A percentile compares a stretch with the other conserved stretches of the same genome.
phyloP scores from a whole-genome alignment of 2,113 vertebrate species.

The Scartelaos histophorus region DNA sequence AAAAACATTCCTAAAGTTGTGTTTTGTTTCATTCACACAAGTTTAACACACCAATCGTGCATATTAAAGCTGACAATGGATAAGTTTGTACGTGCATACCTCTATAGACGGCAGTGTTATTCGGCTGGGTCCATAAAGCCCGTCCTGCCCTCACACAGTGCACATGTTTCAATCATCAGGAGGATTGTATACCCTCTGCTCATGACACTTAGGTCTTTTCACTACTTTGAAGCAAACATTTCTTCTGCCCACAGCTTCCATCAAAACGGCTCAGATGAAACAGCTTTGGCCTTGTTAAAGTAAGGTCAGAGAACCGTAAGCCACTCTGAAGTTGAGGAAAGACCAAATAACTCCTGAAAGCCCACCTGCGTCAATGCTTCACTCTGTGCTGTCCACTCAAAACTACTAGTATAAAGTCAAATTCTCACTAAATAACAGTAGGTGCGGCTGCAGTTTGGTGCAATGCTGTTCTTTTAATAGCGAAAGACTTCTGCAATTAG shows the following conservation, averaged over 20 bases:
- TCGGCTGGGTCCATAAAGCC: slow-evolving; percentile 49
- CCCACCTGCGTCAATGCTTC: slow-evolving; percentile 57
- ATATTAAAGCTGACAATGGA: no score
- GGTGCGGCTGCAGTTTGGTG: background rate
- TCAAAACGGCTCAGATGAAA: slow-evolving; percentile 47
- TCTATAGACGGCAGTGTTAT: background rate
- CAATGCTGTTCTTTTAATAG: background rate
- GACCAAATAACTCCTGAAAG: slow-evolving; percentile 33
- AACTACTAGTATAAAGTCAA: background rate
- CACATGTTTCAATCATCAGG: slow-evolving; percentile 74
- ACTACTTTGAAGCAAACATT: slow-evolving; percentile 52
- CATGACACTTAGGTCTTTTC: slow-evolving; percentile 43
- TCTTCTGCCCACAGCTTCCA: slow-evolving; percentile 21
- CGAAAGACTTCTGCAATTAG: slow-evolving; percentile 11
- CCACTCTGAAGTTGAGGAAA: slow-evolving; percentile 35
- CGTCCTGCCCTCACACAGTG: slow-evolving; percentile 47
- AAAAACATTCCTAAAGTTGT: no score
- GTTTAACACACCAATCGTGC: no score
- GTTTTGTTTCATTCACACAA: no score
- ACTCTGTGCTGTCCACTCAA: slow-evolving; percentile 41
- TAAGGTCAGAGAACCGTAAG: slow-evolving; percentile 6
- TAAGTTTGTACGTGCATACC: no score
- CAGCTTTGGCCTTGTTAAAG: slow-evolving; percentile 51
- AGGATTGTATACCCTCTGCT: slow-evolving; percentile 52
- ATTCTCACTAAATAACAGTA: background rate